Base-by-base conservation (phyloP, 2,888 invertebrate genomes). In the Ceriagrion tenellum region DNA sequence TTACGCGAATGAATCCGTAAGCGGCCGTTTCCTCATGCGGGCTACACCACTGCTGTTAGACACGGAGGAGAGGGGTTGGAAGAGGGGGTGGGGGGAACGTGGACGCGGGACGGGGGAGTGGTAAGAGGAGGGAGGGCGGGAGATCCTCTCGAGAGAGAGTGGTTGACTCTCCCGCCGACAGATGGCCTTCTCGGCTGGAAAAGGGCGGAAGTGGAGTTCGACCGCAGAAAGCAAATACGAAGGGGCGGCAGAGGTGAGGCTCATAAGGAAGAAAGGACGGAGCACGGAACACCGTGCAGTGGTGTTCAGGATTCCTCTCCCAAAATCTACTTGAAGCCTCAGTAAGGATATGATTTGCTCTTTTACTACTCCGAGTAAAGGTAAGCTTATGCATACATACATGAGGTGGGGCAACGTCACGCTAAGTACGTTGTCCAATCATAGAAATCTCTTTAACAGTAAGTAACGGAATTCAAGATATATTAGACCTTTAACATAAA, bases 151-250 rank as follows among this genome's bases (percentile, higher is more conserved):
- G 18, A 18, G 16, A 13, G 69, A 13, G 81, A 81, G 81, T 81
- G 81, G 81, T 81, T 81, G 30, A 35, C 81, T 30, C 81, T 18
- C 30, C 8, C 81, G 81, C 81, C 81, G 81, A 35, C 81, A 81
- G 81, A 81, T 81, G 81, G 35, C 81, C 81, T 30, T 81, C 81
- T 81, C 81, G 81, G 35, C 81, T 81, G 81, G 81, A 81, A 93
- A 93, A 69, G 47, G 69, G 93, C 93, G 93, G 93, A 93, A 93
- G 93, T 69, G 4, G 20, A 26, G n/a, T 74, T 74, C 93, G 93
- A 93, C 47, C 69, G 63, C 47, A 93, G 93, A 93, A 93, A 74
- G 93, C 93, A 93, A 93, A 93, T 93, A 55, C 47, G 23, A 40
- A 13, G 35, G 81, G 30, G 74, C 13, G 6, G 30, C 6, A 35